phyloP scores from a whole-genome alignment of 53 echinoderm and acorn worm species.

The Paelopatides confundens region DNA sequence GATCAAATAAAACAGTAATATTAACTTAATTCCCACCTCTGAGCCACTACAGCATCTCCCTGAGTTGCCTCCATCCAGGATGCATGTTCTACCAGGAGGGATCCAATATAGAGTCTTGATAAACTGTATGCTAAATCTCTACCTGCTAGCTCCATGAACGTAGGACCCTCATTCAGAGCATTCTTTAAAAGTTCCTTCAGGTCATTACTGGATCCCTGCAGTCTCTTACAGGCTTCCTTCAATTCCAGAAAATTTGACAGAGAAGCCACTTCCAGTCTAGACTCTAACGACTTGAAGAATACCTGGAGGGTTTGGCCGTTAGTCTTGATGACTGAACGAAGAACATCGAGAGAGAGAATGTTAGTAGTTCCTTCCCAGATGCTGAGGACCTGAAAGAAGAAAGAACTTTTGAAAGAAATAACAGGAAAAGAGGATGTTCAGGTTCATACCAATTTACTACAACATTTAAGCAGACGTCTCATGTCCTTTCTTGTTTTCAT shows the following conservation, averaged over 20 bases:
- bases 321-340: slow-evolving; percentile 82
- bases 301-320: slow-evolving; percentile 72
- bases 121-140: slow-evolving; percentile 93
- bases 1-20: slow-evolving; percentile 60
- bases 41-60: slow-evolving; percentile 68
- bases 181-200: slow-evolving; percentile 28
- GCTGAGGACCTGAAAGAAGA: slow-evolving; percentile 70
- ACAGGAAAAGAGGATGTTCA: too few species aligned
- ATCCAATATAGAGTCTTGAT: slow-evolving; percentile 77
- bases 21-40: slow-evolving; percentile 56
- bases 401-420: too few species aligned
- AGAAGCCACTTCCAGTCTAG: slow-evolving; percentile 28
- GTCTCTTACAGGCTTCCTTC: background rate
- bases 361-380: slow-evolving; percentile 99
- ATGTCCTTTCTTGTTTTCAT: too few species aligned
- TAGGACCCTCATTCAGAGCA: slow-evolving; percentile 51
- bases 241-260: background rate
- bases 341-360: slow-evolving; percentile 84
- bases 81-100: slow-evolving; percentile 87
- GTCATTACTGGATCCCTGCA: background rate
- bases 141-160: slow-evolving; percentile 77
- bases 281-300: slow-evolving; percentile 72
- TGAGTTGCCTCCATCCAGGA: slow-evolving; percentile 68
- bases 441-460: too few species aligned
- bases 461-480: too few species aligned